Conservation (phyloP, 2,888 invertebrate species). For the Gortyna flavago region DNA sequence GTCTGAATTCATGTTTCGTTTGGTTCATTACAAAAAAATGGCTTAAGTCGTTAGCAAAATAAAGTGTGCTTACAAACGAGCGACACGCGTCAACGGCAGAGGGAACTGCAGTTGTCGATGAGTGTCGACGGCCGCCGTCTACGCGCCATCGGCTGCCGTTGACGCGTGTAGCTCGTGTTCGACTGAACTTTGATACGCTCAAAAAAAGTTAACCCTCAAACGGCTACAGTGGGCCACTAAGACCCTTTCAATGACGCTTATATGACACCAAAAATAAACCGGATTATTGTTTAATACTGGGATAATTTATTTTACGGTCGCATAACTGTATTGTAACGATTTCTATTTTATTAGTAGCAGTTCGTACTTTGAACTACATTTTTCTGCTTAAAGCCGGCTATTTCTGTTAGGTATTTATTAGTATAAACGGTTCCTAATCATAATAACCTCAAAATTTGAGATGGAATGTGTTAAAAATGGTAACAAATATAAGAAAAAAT, state of each 20-base stretch:
- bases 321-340: constrained; percentile 71
- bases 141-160: too few relatives aligned
- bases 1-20: neutral
- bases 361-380: constrained; percentile 63
- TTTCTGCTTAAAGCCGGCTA: constrained; percentile 64
- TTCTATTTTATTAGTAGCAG: constrained; percentile 68
- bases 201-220: constrained; percentile 44
- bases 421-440: constrained; percentile 39
- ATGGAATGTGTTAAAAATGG: constrained; percentile 51
- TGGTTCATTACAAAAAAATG: neutral
- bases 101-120: too few relatives aligned
- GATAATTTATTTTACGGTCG: constrained; percentile 72
- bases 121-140: too few relatives aligned
- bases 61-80: too few relatives aligned
- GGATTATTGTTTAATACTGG: constrained; percentile 62
- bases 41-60: neutral
- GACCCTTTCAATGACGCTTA: constrained; percentile 57
- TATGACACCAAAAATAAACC: constrained; percentile 65
- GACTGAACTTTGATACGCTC: constrained; percentile 26
- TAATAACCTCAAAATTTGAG: constrained; percentile 48
- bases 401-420: constrained; percentile 61
- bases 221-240: constrained; percentile 48
- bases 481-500: constrained; percentile 36
- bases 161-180: too few relatives aligned
- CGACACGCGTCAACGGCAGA: too few relatives aligned